Evolutionary conservation across 1,140 invertebrate genomes (phyloP).

Genomic region (Idris sp.): DNA sequence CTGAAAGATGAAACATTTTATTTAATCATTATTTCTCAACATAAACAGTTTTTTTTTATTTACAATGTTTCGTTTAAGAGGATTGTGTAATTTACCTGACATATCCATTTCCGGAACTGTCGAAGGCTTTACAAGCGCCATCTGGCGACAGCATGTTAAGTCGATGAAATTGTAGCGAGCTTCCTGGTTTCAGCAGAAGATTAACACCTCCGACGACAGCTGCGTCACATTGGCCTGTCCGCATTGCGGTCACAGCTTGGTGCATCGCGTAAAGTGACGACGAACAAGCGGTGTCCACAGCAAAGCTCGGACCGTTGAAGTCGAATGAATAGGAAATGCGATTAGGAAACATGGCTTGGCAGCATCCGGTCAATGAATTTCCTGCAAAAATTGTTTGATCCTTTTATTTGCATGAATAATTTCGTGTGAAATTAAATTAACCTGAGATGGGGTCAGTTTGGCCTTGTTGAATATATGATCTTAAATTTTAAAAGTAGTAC

Average conservation of each 20-base stretch:
- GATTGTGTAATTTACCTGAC: conserved; percentile 85
- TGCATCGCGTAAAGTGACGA: conserved; percentile 93
- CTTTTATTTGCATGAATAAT: no score
- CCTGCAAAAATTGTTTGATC: conserved; percentile 50
- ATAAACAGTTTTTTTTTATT: no score
- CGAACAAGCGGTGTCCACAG: conserved; percentile 97
- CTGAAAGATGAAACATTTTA: conserved; percentile 23
- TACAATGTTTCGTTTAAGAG: neutral
- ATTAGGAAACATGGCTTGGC: conserved; percentile 97
- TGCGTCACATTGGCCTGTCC: conserved; percentile 91
- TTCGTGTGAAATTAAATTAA: no score
- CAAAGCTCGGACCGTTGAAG: conserved; percentile 93
- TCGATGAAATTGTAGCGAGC: conserved; percentile 94
- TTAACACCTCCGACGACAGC: conserved; percentile 94
- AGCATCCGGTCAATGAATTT: conserved; percentile 95
- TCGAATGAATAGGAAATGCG: conserved; percentile 97
- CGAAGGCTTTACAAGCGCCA: conserved; percentile 96
- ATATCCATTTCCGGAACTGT: conserved; percentile 93
- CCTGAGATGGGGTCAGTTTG: no score
- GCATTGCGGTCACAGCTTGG: conserved; percentile 90
- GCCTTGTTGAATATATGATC: no score
- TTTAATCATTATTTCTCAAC: neutral
- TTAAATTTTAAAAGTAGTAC: no score
- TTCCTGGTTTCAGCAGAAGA: conserved; percentile 90
- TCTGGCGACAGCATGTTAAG: conserved; percentile 93